Evolutionary conservation across 2,797 vertebrate species (phyloP).

Genomic region (Macrochelys suwanniensis): DNA sequence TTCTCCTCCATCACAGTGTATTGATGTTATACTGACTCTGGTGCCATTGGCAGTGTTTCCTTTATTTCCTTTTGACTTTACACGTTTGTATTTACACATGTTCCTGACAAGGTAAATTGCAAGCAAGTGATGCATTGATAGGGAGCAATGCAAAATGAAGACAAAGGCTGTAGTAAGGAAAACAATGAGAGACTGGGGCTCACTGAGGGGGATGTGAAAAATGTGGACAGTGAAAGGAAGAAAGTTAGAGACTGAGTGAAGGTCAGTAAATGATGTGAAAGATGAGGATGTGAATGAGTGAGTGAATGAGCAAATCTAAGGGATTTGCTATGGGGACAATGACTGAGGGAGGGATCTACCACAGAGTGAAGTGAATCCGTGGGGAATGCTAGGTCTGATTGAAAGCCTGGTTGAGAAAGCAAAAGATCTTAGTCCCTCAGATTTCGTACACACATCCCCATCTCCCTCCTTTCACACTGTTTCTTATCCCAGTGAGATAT

Average conservation of each 20-base stretch:
- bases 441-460: not conserved
- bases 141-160: slow-evolving; percentile 46
- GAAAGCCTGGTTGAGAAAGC: not conserved
- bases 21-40: slow-evolving; percentile 36
- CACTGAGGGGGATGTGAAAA: not conserved
- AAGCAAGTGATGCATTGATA: slow-evolving; percentile 24
- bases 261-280: not conserved
- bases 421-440: not conserved
- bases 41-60: slow-evolving; percentile 47
- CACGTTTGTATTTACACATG: not conserved
- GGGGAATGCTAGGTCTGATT: not conserved
- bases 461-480: not conserved
- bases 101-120: slow-evolving; percentile 37
- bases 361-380: not conserved
- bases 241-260: not conserved
- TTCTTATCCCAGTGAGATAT: slow-evolving; percentile 32
- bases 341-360: not conserved
- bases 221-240: not conserved
- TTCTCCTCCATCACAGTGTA: slow-evolving; percentile 10
- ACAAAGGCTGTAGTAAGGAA: slow-evolving; percentile 9
- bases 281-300: not conserved
- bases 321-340: not conserved
- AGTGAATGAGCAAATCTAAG: not conserved
- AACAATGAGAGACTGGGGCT: not conserved
- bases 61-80: slow-evolving; percentile 61